Base-by-base conservation (phyloP, 2,888 invertebrate species). In the Drosophila mercatorum region DNA sequence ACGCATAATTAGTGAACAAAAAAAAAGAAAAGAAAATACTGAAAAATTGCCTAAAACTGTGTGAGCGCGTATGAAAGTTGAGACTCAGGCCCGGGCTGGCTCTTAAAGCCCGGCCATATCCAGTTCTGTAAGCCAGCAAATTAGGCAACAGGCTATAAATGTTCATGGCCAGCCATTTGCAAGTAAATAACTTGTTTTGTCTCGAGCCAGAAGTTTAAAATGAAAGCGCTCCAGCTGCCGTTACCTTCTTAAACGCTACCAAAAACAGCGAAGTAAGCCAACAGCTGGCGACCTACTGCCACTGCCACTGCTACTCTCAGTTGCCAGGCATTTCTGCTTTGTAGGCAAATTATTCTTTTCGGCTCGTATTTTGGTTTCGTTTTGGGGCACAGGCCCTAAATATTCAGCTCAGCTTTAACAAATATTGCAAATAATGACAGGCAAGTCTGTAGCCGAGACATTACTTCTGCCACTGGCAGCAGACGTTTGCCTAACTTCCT, bases 1-100 rank as follows among this genome's bases (percentile, higher is more conserved):
- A 75, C 80, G 64, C 73, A 87, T 87, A 89, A 84, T 84, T 84
- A 84, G 84, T 76, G 61, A 34, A 46, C 28, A 44, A 40, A 40
- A 12, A 40, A 12, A 17, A 17, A 17, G 0, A 34, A 34, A 34
- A 34, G 34, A 34, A 34, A 74, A 73, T 71, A 74, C 78, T 88
- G 78, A 89, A 83, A 88, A 89, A 89, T 86, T 75, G 74, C 80
- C 86, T 73, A 51, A 43, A 88, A 86, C 85, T 77, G 49, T 51
- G 31, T 80, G 22, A 22, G 89, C 78, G 89, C 78, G 80, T 82
- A 73, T 82, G 74, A 88, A 85, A 89, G 78, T 75, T 56, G 60
- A 44, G 43, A 8, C 51, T 11, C 3, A 12, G 11, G 34, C 51
- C 34, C 6, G 46, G 6, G 11, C 44, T 1, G 28, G 2, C 4